Evolutionary conservation across 2,113 vertebrate genomes (phyloP).

Genomic region (Pygoscelis adeliae): DNA sequence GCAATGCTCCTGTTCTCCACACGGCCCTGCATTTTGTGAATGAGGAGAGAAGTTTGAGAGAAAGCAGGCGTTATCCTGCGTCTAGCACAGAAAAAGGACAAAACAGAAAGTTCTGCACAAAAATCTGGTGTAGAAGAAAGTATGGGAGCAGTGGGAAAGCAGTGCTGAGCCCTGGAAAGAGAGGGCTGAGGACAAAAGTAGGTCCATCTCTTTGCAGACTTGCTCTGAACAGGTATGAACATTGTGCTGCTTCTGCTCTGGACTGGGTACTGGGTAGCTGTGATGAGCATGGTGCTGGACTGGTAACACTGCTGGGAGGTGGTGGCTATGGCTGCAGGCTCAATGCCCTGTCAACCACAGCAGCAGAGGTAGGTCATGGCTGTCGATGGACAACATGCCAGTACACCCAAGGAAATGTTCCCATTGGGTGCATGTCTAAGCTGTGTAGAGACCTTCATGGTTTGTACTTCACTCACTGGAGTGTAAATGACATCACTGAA

Average conservation of each 20-base stretch:
- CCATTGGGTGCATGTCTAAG: background rate
- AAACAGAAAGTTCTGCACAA: background rate
- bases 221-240: background rate
- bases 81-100: background rate
- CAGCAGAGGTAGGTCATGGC: background rate
- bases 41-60: background rate
- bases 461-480: background rate
- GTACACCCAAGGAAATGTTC: background rate
- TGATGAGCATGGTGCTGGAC: background rate
- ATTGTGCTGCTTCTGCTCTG: background rate
- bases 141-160: background rate
- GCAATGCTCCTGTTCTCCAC: background rate
- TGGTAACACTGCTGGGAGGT: background rate
- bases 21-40: background rate
- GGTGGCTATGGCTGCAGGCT: background rate
- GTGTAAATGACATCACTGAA: rapidly evolving
- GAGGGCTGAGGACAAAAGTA: background rate
- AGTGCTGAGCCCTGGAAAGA: background rate
- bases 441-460: background rate
- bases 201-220: background rate
- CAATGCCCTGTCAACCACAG: background rate
- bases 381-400: background rate
- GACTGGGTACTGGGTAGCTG: background rate
- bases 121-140: background rate
- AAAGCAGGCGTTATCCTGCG: background rate